Base-by-base conservation (phyloP, 2,113 vertebrate genomes). In the Anoura caudifer region DNA sequence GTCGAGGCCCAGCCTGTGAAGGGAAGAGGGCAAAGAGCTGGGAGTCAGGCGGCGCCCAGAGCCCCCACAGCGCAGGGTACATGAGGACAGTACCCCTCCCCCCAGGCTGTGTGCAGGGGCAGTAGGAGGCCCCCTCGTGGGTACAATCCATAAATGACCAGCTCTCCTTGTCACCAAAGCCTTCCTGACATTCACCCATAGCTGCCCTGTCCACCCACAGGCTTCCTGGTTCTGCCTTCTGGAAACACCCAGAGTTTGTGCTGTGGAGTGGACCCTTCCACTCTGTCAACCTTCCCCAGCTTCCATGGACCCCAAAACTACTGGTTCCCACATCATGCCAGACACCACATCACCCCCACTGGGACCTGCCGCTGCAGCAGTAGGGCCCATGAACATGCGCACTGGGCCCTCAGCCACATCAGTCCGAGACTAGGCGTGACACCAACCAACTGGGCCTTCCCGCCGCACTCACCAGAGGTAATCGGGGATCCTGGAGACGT, bases 401-500 rank as follows among this genome's bases (percentile, higher is more conserved):
- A 13, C n/a, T 65, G 7, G 16, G 36, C 12, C 36, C 88, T 76
- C 38, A 36, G 70, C 69, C 47, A 28, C 0, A 1, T 19, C 4
- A 12, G 9, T 17, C 38, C 17, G 54, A 15, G 54, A 61, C 38
- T 1, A n/a, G 17, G 38, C 4, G 0, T n/a, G 52, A 73, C 28
- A 6, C 26, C 15, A 11, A 15, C 11, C 22, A 20, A 45, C 38
- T 4, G 1, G 22, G 3, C 54, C 54, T 7, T 14, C 26, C 47
- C 17, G 3, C 28, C 28, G 65, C 36, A 94, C 99, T 99, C 97
- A 99, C 99, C 99, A 99, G 56, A 99, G 99, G 89, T 99, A 99
- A 96, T 99, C 99, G 0, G 99, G 98, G 93, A 99, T 99, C 97
- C 99, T 98, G 94, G 99, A 98, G 76, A 99, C 98, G 0, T 99